Conservation (phyloP, 2,888 invertebrate genomes). For the Drosophila limbata region DNA sequence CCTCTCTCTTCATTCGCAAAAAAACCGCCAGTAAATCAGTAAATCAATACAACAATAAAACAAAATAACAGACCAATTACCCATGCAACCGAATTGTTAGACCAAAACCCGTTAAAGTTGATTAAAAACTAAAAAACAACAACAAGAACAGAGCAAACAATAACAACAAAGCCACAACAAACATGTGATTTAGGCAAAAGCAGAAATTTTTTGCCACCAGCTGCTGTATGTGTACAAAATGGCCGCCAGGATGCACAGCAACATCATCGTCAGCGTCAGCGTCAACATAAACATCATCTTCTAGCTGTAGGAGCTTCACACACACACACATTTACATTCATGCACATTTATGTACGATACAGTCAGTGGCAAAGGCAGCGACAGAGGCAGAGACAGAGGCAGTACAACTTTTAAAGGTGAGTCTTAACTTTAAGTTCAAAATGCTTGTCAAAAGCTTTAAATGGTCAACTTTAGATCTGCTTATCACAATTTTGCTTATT, state of each 20-base stretch:
- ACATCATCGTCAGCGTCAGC: conserved; percentile 36
- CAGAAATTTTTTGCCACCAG: conserved; percentile 48
- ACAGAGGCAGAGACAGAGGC: conserved; percentile 25
- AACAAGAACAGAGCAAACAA: conserved; percentile 34
- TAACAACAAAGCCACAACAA: conserved; percentile 25
- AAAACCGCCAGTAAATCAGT: conserved; percentile 52
- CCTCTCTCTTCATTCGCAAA: conserved; percentile 17
- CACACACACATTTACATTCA: conserved; percentile 26
- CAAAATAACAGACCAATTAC: conserved; percentile 25
- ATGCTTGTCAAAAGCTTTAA: conserved; percentile 22
- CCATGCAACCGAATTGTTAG: conserved; percentile 64
- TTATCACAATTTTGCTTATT: conserved; percentile 19
- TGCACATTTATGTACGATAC: conserved; percentile 14
- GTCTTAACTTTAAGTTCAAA: conserved; percentile 46
- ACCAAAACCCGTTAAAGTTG: conserved; percentile 37
- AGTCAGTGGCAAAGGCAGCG: conserved; percentile 8
- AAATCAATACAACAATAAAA: conserved; percentile 60
- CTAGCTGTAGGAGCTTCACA: conserved; percentile 45
- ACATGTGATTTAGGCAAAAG: conserved; percentile 55
- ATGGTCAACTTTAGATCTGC: conserved; percentile 25
- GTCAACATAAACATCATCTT: conserved; percentile 44
- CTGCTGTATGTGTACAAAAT: conserved; percentile 64
- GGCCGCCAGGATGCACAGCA: conserved; percentile 74
- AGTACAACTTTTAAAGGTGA: conserved; percentile 64
- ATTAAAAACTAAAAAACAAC: conserved; percentile 28